Base-by-base conservation (phyloP, 2,113 vertebrate genomes). In the Pseudonaja textilis region DNA sequence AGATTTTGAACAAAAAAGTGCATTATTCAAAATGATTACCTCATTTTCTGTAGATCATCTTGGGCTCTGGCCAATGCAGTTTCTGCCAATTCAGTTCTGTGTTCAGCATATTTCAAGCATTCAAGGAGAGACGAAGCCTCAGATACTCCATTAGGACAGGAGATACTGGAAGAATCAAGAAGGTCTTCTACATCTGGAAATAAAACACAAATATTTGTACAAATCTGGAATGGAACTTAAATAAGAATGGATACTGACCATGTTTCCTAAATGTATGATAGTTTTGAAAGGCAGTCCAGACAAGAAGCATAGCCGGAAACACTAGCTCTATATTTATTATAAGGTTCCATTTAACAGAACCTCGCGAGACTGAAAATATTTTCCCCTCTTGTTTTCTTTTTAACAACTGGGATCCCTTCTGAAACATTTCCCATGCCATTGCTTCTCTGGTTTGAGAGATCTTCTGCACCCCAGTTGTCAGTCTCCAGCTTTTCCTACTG, bases 11-110 rank as follows among this genome's bases (percentile, higher is more conserved):
- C 22, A 29, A 57, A 81, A 57, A 92, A 9, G n/a, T 7, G 0
- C 10, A 45, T 69, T 45, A 93, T 10, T 90, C 85, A 7, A 54
- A 91, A 81, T 90, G 86, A 95, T 97, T 91, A 99, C 99, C 96
- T 99, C 96, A 99, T 98, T 96, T 98, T 99, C 34, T 99, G 98
- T 56, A 99, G 97, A 94, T 99, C 99, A 11, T 99, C 98, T 56
- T 98, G 97, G 8, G 98, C 98, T 96, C 98, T 97, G 81, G 97
- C 97, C 94, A 99, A 94, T 0, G 98, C 98, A 90, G 98, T 98
- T 95, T 99, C 99, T 14, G 98, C 97, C 0, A 93, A 95, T 52
- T 95, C 95, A 18, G 98, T 98, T 96, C 98, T 97, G 50, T 97
- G 97, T 93, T 99, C 98, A 0, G 98, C 97, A 0, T 39, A 94